Base-by-base conservation (phyloP, 2,888 invertebrate species). In the Diadegma fenestrale region DNA sequence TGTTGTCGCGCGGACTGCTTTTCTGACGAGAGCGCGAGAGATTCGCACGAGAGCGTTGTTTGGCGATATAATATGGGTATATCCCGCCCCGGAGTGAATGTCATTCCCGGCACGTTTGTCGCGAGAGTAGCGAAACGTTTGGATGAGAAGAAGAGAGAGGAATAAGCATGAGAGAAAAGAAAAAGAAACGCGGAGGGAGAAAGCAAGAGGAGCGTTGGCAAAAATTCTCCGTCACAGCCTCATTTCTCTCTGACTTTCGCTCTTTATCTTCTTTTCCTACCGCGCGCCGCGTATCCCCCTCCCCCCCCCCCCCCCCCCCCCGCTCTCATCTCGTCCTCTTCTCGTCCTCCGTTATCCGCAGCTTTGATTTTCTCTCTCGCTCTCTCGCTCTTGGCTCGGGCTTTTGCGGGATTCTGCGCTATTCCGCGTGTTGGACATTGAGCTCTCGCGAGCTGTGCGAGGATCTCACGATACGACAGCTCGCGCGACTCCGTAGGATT, bases 71-170 rank as follows among this genome's bases (percentile, higher is more conserved):
- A 78, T 73, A 81, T 61, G 58, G 66, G 69, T 69, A 51, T 37
- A 37, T 37, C 37, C 37, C 37, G 37, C 73, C 66, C 73, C 68
- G 84, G 75, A 81, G 84, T 72, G 73, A 71, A 87, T 86, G 89
- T 91, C 88, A 92, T 92, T 92, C 91, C 86, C 89, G 89, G 91
- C 92, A 91, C 91, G 90, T 91, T 89, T 90, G 89, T 87, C 87
- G 88, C 64, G 88, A 89, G 37, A 37, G 37, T 7, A 37, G 88
- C 89, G 90, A 92, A 92, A 90, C 90, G 90, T 89, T n/a, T n/a
- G n/a, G n/a, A n/a, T n/a, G n/a, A n/a, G n/a, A n/a, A 90, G 92
- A 92, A 91, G 89, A 90, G 37, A 7, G 87, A 89, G 89, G 90
- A 91, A 91, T 91, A 91, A 89, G 89, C 84, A 6, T 5, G 84